Conservation (phyloP, 2,797 vertebrate genomes). For the Acanthiza pusilla region DNA sequence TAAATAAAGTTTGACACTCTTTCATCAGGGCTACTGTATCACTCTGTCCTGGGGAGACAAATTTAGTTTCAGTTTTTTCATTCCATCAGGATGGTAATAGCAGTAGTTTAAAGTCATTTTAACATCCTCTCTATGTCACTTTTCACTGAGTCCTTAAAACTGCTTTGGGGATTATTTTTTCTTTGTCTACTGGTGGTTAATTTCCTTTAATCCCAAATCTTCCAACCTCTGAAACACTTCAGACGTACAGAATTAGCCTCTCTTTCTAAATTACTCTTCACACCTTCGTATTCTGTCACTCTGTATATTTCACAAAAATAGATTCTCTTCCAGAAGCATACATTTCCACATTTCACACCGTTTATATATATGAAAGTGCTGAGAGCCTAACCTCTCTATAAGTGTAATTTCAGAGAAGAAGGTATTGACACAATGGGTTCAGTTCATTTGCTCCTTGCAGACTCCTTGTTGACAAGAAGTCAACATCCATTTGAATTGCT, state of each 20-base stretch:
- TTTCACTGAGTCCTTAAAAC: not conserved
- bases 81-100: not conserved
- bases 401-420: not conserved
- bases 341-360: not conserved
- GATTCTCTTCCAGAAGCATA: not conserved
- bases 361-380: not conserved
- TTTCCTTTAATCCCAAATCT: conserved; percentile 6
- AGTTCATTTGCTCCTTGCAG: not conserved
- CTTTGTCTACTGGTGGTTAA: conserved; percentile 13
- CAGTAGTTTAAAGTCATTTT: not conserved
- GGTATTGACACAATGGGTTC: not conserved
- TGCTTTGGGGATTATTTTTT: conserved; percentile 27
- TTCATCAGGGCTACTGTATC: not conserved
- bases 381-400: not conserved
- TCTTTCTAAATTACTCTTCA: not conserved
- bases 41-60: not conserved
- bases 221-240: not conserved
- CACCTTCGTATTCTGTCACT: not conserved
- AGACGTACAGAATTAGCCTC: not conserved
- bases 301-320: not conserved
- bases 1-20: not conserved
- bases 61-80: not conserved
- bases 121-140: not conserved
- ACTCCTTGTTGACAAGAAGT: not conserved
- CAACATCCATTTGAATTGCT: not conserved